phyloP scores from a whole-genome alignment of 2,888 invertebrate genomes.

The Julus scandinavius region DNA sequence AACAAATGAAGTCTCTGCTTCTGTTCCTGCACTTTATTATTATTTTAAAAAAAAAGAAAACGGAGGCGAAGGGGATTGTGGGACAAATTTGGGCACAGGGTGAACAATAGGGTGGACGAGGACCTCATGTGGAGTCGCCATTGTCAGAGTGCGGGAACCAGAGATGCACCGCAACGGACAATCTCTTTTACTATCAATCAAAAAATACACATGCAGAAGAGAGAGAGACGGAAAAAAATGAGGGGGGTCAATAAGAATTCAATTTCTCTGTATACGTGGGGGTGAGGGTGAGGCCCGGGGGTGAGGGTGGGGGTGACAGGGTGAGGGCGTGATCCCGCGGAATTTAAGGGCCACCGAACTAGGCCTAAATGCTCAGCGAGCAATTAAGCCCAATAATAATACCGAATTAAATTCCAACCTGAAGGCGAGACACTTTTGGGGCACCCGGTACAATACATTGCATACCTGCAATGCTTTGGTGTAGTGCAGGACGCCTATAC shows the following conservation, averaged over 20 bases:
- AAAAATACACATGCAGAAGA: not conserved
- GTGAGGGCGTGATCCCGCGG: conserved; percentile 15
- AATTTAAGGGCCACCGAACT: not conserved
- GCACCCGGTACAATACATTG: not conserved
- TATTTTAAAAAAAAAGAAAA: conserved; percentile 1
- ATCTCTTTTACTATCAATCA: conserved; percentile 32
- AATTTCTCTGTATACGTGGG: not conserved
- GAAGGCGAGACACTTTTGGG: not conserved
- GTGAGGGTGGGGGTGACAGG: not conserved
- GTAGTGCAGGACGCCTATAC: not conserved
- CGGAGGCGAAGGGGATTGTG: conserved; percentile 18
- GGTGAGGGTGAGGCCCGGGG: not conserved
- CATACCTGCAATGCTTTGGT: not conserved
- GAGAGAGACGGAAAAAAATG: not conserved
- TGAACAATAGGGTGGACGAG: conserved; percentile 34
- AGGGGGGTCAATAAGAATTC: not conserved
- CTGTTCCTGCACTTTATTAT: not conserved
- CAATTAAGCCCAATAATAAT: not conserved
- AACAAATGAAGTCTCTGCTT: conserved; percentile 9
- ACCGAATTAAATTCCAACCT: not conserved
- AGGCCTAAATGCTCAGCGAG: not conserved
- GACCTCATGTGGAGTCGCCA: conserved; percentile 25
- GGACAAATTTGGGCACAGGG: conserved; percentile 1
- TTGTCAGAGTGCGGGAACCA: conserved; percentile 38
- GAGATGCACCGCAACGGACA: conserved; percentile 22